Evolutionary conservation across 2,888 invertebrate species (phyloP).

Genomic region (Poecilus cupreus): DNA sequence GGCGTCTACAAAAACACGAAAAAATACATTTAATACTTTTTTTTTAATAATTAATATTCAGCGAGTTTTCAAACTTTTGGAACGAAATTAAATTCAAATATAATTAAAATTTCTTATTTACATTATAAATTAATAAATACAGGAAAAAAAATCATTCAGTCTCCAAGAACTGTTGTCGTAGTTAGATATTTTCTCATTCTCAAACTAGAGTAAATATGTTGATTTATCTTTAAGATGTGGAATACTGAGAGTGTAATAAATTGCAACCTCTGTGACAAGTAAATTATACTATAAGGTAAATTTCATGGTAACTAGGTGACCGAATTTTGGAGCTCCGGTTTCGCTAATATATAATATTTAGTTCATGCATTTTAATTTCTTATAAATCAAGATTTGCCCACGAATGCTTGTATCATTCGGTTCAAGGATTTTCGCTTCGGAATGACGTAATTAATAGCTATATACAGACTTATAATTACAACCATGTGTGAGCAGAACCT

Average conservation of each 20-base stretch:
- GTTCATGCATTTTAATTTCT: slow-evolving; percentile 34
- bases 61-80: too few species aligned
- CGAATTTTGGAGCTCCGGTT: slow-evolving; percentile 20
- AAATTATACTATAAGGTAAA: neutral
- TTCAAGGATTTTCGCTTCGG: slow-evolving; percentile 8
- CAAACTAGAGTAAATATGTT: too few species aligned
- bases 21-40: too few species aligned
- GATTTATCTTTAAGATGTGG: too few species aligned
- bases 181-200: too few species aligned
- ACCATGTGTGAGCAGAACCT: slow-evolving; percentile 8
- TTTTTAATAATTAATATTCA: too few species aligned
- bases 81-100: too few species aligned
- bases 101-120: too few species aligned
- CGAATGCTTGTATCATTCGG: slow-evolving; percentile 25
- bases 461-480: slow-evolving; percentile 10
- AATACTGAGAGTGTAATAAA: neutral
- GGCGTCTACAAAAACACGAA: slow-evolving; percentile 77
- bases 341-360: neutral
- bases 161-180: too few species aligned
- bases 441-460: slow-evolving; percentile 9
- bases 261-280: neutral
- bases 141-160: too few species aligned
- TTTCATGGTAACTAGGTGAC: slow-evolving; percentile 23
- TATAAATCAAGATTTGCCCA: slow-evolving; percentile 33
- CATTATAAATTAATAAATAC: too few species aligned